Percentiles rank a stretch among this genome's conserved stretches.
These are phyloP conservation scores for Triops longicaudatus DNA, from an alignment of 1,140 invertebrate species.

Conservation along the genomic window DNA sequence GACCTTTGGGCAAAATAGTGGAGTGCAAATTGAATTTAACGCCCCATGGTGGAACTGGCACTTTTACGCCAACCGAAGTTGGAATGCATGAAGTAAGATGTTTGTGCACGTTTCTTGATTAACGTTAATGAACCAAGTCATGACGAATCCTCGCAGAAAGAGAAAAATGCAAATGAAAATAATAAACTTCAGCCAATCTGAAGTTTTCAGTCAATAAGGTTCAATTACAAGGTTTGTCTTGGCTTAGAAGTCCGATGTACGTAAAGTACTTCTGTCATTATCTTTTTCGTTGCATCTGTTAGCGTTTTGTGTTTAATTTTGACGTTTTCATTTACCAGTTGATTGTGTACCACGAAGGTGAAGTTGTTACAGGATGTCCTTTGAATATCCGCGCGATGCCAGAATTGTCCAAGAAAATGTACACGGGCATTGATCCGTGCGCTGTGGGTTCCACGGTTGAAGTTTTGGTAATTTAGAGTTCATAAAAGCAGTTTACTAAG, in stretches of 20 bases:
- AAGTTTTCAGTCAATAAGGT: too few species aligned
- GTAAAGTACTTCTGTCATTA: too few species aligned
- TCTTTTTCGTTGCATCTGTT: too few species aligned
- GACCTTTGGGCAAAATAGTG: conserved; percentile 52
- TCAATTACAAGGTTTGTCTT: too few species aligned
- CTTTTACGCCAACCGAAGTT: conserved; percentile 78
- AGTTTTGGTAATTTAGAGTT: conserved; percentile 66
- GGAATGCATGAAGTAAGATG: conserved; percentile 77
- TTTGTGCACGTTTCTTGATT: too few species aligned
- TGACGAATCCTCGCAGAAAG: too few species aligned
- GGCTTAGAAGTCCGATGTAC: too few species aligned
- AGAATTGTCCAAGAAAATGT: conserved; percentile 70
- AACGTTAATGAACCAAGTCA: neutral
- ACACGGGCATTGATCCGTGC: conserved; percentile 82
- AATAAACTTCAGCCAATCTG: conserved; percentile 19
- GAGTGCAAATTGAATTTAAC: conserved; percentile 56
- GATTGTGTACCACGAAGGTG: conserved; percentile 54
- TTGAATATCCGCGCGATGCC: conserved; percentile 80
- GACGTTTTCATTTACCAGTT: conserved; percentile 45
- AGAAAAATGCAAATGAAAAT: conserved; percentile 23
- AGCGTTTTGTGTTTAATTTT: too few species aligned
- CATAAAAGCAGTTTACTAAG: conserved; percentile 40
- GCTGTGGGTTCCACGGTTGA: conserved; percentile 87
- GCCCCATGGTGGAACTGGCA: conserved; percentile 60
- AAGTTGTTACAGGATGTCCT: conserved; percentile 55